phyloP scores from a whole-genome alignment of 2,888 invertebrate species.

The Diloba caeruleocephala region DNA sequence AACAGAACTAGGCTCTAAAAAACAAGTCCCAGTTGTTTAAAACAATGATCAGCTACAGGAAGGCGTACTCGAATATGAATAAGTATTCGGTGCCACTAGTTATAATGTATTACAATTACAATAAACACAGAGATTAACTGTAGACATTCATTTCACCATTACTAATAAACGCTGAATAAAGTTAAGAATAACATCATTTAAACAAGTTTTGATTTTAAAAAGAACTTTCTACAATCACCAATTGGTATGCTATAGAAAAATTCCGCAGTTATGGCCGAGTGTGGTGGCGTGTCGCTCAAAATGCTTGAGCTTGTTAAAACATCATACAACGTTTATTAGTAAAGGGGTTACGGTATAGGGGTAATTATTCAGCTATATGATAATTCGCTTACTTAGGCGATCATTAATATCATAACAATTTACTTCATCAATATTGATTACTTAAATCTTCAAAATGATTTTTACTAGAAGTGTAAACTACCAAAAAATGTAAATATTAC shows the following conservation, averaged over 20 bases:
- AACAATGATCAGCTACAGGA: conserved; percentile 21
- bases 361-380: conserved; percentile 25
- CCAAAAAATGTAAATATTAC: conserved; percentile 19
- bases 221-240: too few species aligned
- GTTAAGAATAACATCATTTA: too few species aligned
- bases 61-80: conserved; percentile 19
- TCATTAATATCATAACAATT: conserved; percentile 44
- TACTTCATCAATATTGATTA: conserved; percentile 41
- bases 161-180: too few species aligned
- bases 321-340: too few species aligned
- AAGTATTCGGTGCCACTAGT: conserved; percentile 24
- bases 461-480: conserved; percentile 22
- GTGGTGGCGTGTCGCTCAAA: too few species aligned
- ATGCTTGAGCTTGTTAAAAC: too few species aligned
- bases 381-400: conserved; percentile 45
- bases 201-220: too few species aligned
- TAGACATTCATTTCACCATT: conserved; percentile 17
- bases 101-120: conserved; percentile 8
- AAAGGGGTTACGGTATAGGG: conserved; percentile 13
- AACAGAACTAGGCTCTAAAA: conserved; percentile 8
- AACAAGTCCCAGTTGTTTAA: conserved; percentile 7
- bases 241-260: too few species aligned
- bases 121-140: conserved; percentile 20
- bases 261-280: too few species aligned
- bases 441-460: conserved; percentile 27